Percentiles rank a stretch among this genome's conserved stretches.
phyloP scores from a whole-genome alignment of 2,797 vertebrate genomes.

The Microcaecilia unicolor region DNA sequence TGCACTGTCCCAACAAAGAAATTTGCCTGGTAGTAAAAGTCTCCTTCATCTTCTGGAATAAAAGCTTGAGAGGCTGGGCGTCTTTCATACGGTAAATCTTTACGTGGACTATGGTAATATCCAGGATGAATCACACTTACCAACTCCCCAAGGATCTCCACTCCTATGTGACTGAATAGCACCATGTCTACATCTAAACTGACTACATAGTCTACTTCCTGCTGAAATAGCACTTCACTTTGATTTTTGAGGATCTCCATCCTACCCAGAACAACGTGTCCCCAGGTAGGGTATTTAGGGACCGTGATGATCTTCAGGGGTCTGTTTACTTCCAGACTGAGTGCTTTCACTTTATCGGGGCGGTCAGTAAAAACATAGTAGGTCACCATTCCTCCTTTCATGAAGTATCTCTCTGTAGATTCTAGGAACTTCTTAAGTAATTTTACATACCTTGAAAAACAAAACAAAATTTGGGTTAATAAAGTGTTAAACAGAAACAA shows the following conservation, averaged over 20 bases:
- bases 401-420: too few species aligned
- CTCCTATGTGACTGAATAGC: constrained; percentile 52
- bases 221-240: constrained; percentile 31
- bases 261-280: constrained; percentile 29
- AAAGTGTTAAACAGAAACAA: too few species aligned
- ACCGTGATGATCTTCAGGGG: constrained; percentile 43
- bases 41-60: too few species aligned
- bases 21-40: too few species aligned
- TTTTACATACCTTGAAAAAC: constrained; percentile 45
- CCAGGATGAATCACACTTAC: constrained; percentile 59
- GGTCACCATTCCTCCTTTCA: constrained; percentile 51
- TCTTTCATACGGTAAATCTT: constrained; percentile 31
- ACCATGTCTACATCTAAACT: constrained; percentile 56
- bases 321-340: constrained; percentile 39
- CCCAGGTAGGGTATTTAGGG: constrained; percentile 45
- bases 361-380: constrained; percentile 69
- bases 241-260: constrained; percentile 44
- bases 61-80: constrained; percentile 24
- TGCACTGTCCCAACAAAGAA: too few species aligned
- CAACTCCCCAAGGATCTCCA: constrained; percentile 57
- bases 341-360: constrained; percentile 27
- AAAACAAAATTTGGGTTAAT: too few species aligned
- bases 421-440: constrained; percentile 49
- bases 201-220: constrained; percentile 54
- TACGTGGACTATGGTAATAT: constrained; percentile 27